A percentile compares a stretch with the other conserved stretches of the same genome.
Conservation (phyloP, 2,113 vertebrate genomes). For the Monarcha castaneiventris region DNA sequence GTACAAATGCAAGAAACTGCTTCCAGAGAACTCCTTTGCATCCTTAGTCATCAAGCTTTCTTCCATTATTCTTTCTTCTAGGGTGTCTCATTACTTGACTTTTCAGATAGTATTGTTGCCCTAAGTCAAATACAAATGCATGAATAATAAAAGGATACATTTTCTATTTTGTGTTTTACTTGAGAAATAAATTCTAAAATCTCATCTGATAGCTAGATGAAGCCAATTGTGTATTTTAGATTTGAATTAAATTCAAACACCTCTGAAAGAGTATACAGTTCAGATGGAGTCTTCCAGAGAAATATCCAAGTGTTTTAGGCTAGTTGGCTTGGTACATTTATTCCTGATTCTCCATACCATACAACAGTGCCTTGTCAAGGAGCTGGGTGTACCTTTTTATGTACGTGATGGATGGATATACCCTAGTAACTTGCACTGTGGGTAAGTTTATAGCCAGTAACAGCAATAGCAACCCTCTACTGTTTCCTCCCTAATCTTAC, state of each 20-base stretch:
- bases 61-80: background rate
- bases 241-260: background rate
- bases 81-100: background rate
- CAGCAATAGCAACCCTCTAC: fast-evolving
- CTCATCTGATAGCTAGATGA: background rate
- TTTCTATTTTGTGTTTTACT: background rate
- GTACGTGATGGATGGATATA: background rate
- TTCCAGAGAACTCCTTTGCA: background rate
- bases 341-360: background rate
- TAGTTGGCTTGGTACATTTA: background rate
- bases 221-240: background rate
- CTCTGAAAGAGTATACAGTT: background rate
- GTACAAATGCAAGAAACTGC: background rate
- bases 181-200: background rate
- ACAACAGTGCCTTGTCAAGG: background rate
- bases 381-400: background rate
- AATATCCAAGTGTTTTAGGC: background rate
- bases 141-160: background rate
- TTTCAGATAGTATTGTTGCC: background rate
- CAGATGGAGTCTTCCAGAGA: background rate
- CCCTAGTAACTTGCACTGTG: background rate
- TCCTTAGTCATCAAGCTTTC: background rate
- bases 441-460: background rate
- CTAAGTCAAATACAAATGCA: background rate
- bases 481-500: background rate